Evolutionary conservation across 2,888 invertebrate genomes (phyloP).

Genomic region (Acanthacorydalis orientalis): DNA sequence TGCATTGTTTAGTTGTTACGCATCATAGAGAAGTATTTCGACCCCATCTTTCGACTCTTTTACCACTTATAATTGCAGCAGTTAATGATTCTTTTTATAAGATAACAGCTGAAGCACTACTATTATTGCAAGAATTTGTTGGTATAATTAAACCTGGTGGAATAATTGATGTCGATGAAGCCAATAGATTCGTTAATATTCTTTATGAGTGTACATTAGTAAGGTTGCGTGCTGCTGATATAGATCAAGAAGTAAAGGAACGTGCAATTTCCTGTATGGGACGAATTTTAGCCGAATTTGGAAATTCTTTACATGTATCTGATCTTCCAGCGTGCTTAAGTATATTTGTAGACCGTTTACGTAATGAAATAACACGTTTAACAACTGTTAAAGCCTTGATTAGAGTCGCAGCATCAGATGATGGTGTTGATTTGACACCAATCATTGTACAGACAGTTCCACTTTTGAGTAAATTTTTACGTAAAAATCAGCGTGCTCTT

Average conservation of each 20-base stretch:
- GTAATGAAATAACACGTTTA: slow-evolving; percentile 92
- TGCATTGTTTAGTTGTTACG: slow-evolving; percentile 65
- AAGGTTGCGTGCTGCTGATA: slow-evolving; percentile 82
- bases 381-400: slow-evolving; percentile 93
- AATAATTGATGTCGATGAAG: slow-evolving; percentile 37
- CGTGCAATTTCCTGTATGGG: slow-evolving; percentile 95
- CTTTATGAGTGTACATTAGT: slow-evolving; percentile 74
- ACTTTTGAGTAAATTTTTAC: slow-evolving; percentile 79
- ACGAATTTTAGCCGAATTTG: slow-evolving; percentile 82
- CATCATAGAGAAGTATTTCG: slow-evolving; percentile 69
- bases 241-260: slow-evolving; percentile 99
- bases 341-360: slow-evolving; percentile 84
- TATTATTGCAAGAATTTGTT: slow-evolving; percentile 84
- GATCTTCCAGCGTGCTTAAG: slow-evolving; percentile 79
- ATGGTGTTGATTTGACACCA: slow-evolving; percentile 66
- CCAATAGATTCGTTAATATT: slow-evolving; percentile 58
- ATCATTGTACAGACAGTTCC: slow-evolving; percentile 82
- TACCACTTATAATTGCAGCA: slow-evolving; percentile 73
- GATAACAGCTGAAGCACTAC: slow-evolving; percentile 89
- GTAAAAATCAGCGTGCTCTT: slow-evolving; percentile 91
- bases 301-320: slow-evolving; percentile 57
- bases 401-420: slow-evolving; percentile 80
- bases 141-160: slow-evolving; percentile 82
- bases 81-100: slow-evolving; percentile 97
- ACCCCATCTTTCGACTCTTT: slow-evolving; percentile 56